Evolutionary conservation across 2,113 vertebrate genomes (phyloP).

Genomic region (Aix galericulata): DNA sequence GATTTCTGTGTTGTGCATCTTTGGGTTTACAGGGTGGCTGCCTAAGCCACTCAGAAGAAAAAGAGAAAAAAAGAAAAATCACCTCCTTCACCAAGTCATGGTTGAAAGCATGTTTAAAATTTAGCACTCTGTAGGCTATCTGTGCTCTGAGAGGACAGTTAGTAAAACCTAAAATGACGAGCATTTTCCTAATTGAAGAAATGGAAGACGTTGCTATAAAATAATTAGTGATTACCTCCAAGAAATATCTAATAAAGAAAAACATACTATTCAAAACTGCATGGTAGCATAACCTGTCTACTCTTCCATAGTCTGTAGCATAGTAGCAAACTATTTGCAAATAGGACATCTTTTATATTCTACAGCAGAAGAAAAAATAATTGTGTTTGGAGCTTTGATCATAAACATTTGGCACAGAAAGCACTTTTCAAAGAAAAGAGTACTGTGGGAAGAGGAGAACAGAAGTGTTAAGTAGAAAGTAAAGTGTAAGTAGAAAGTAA

Average conservation of each 20-base stretch:
- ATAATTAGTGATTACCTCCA: background rate
- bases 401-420: background rate
- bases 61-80: slow-evolving; percentile 10
- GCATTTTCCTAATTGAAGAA: background rate
- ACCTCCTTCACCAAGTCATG: background rate
- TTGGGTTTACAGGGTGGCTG: background rate
- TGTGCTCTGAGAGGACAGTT: background rate
- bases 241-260: background rate
- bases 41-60: slow-evolving; percentile 18
- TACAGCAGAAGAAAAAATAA: background rate
- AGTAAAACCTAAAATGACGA: background rate
- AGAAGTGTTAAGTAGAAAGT: background rate
- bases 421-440: background rate
- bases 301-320: background rate
- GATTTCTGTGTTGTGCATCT: background rate
- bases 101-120: background rate
- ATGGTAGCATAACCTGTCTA: background rate
- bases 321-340: background rate
- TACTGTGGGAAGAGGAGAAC: background rate
- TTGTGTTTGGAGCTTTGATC: background rate
- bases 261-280: background rate
- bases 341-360: background rate
- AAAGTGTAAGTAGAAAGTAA: background rate
- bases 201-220: background rate
- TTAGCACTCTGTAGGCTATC: background rate